These are phyloP conservation scores for Aradus depressus DNA, from an alignment of 2,888 invertebrate species.

Conservation along the genomic window DNA sequence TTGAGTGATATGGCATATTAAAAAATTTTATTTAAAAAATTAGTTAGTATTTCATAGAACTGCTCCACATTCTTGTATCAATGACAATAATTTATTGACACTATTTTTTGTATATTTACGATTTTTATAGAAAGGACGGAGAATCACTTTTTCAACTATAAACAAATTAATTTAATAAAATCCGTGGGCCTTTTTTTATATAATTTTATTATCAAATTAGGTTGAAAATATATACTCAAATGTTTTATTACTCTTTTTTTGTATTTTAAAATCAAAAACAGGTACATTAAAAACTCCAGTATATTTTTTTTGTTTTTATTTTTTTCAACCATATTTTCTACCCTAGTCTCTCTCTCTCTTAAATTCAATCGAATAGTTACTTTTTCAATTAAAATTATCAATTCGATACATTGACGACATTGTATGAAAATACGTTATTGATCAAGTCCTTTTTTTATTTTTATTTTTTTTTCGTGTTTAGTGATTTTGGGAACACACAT, in stretches of 20 bases:
- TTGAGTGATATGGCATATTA: constrained; percentile 27
- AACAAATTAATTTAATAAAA: neutral
- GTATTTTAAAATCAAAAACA: too few relatives aligned
- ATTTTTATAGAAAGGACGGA: constrained; percentile 4
- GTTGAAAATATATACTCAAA: too few relatives aligned
- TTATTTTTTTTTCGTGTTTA: constrained; percentile 4
- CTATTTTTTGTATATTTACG: constrained; percentile 3
- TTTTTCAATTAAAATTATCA: too few relatives aligned
- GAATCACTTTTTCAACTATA: neutral
- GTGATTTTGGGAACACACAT: constrained; percentile 15
- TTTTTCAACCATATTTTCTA: neutral
- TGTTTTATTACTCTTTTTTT: too few relatives aligned
- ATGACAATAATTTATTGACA: too few relatives aligned
- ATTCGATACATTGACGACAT: too few relatives aligned
- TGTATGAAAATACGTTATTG: too few relatives aligned
- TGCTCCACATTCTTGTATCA: constrained; percentile 26
- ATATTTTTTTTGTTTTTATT: neutral
- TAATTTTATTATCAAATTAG: too few relatives aligned
- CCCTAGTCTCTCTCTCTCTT: constrained; percentile 3
- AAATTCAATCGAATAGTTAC: too few relatives aligned
- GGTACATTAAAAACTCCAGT: neutral
- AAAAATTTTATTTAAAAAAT: constrained; percentile 16
- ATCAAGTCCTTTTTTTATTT: too few relatives aligned
- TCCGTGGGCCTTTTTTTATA: neutral
- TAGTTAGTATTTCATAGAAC: constrained; percentile 20